A percentile compares a stretch with the other conserved stretches of the same genome.
phyloP scores from a whole-genome alignment of 2,888 invertebrate species.

The Petrophora chlorosata region DNA sequence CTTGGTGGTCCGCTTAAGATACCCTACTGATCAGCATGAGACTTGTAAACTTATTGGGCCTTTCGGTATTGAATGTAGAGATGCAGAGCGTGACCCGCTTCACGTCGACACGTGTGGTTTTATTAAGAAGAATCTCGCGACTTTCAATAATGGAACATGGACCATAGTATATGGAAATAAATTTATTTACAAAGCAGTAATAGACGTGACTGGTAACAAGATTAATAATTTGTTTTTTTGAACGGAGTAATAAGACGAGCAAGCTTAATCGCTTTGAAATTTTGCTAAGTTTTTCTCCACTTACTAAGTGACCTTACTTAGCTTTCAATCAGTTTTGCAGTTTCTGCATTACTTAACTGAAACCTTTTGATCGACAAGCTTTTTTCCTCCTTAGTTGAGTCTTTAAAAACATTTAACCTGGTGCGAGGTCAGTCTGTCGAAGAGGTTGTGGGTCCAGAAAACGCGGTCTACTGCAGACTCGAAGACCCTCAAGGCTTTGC shows the following conservation, averaged over 20 bases:
- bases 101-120: slow-evolving; percentile 54
- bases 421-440: slow-evolving; percentile 45
- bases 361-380: no score
- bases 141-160: slow-evolving; percentile 55
- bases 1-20: slow-evolving; percentile 54
- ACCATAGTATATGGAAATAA: slow-evolving; percentile 56
- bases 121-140: slow-evolving; percentile 45
- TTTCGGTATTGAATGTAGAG: slow-evolving; percentile 33
- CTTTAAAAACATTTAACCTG: slow-evolving; percentile 9
- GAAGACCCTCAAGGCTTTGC: slow-evolving; percentile 41
- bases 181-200: slow-evolving; percentile 51
- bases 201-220: slow-evolving; percentile 55
- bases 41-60: slow-evolving; percentile 59
- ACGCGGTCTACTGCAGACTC: slow-evolving; percentile 62
- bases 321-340: neutral
- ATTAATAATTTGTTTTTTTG: neutral
- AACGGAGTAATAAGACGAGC: no score
- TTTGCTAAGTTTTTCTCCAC: no score
- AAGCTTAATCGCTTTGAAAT: no score
- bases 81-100: slow-evolving; percentile 38
- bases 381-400: no score
- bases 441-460: slow-evolving; percentile 53
- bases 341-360: no score
- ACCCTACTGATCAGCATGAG: slow-evolving; percentile 42
- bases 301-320: no score